Base-by-base conservation (phyloP, 1,140 invertebrate species). In the Drosophila tristis region DNA sequence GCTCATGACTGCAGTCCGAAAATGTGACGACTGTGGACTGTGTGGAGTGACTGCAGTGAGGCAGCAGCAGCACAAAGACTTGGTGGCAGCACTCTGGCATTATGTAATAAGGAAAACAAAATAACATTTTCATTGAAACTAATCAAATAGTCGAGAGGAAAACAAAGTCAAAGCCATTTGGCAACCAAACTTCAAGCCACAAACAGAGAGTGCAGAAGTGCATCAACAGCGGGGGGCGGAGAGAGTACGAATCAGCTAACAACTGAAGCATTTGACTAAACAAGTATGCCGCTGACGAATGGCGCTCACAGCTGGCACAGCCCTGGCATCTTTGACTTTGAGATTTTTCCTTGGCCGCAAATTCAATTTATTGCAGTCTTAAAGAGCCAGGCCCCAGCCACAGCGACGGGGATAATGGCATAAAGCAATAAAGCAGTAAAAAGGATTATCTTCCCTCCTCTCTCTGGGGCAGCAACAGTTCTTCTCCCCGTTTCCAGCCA, bases 321-420 rank as follows among this genome's bases (percentile, higher is more conserved):
- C 23, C 44, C 67, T 71, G 35, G 13, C 4, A 16, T 1, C 4
- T 29, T 44, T 31, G 31, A 7, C 31, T 31, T 31, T 31, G 8
- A 29, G 29, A 68, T 45, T 79, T 84, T 75, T 54, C 50, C 64
- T 44, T 67, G 56, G 39, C 61, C 57, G 55, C 82, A 82, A 86
- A 87, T 76, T 87, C 75, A 89, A 89, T 87, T 87, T 89, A 78
- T 87, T 76, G 67, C 56, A 64, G 71, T 79, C 82, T 87, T 87
- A 87, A 86, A 87, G 82, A 74, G 78, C 64, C 80, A 78, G 53
- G 54, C 76, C 72, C 62, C 61, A 75, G 70, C 31, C 11, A 39
- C 9, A 71, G 71, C 53, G 73, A 72, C 61, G 58, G 57, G 60
- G 3, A 11, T 53, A 70, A 65, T 35, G 66, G 35, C 54, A 56